Conservation (phyloP, 2,888 invertebrate genomes). For the Apodemia duryi region DNA sequence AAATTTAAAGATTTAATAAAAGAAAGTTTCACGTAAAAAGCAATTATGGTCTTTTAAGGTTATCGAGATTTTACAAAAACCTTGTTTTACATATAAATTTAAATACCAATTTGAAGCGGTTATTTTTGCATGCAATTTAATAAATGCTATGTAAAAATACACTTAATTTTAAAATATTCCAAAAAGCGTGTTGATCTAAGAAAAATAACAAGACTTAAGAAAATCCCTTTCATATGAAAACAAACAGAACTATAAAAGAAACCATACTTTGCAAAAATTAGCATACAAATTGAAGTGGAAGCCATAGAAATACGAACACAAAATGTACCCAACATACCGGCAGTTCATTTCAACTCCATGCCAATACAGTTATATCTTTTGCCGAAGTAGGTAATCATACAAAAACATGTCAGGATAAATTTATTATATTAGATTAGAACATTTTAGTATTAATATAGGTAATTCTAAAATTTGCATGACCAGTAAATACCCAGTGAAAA, state of each 20-base stretch:
- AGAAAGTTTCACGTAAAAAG: no score
- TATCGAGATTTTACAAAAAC: no score
- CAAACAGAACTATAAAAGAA: background rate
- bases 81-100: background rate
- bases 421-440: background rate
- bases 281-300: slow-evolving; percentile 24
- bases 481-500: slow-evolving; percentile 18
- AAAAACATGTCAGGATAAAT: background rate
- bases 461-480: slow-evolving; percentile 8
- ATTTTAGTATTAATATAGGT: background rate
- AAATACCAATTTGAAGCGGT: background rate
- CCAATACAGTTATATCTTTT: slow-evolving; percentile 23
- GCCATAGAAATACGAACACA: slow-evolving; percentile 40
- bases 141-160: background rate
- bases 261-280: slow-evolving; percentile 21
- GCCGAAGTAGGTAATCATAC: background rate
- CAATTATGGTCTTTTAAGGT: no score
- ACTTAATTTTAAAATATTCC: background rate
- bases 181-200: background rate
- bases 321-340: slow-evolving; percentile 77
- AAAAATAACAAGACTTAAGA: background rate
- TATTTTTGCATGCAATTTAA: background rate
- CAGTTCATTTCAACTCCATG: slow-evolving; percentile 42
- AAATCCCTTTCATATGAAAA: background rate
- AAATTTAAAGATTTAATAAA: no score